Base-by-base conservation (phyloP, 2,797 vertebrate genomes). In the Molossus alvarezi region DNA sequence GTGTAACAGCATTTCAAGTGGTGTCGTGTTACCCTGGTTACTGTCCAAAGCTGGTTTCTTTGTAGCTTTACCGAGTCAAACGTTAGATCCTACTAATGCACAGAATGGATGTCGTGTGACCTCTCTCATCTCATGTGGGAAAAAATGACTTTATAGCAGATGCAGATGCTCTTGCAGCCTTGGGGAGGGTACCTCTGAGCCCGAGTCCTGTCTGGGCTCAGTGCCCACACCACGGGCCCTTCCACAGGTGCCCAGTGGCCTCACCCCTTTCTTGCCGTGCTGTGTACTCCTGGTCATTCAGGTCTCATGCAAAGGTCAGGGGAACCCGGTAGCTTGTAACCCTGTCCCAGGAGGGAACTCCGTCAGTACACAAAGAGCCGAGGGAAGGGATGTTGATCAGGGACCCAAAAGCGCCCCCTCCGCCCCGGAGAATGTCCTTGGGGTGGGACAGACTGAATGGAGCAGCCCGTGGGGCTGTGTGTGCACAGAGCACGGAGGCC, bases 11-110 rank as follows among this genome's bases (percentile, higher is more conserved):
- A 94, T 95, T 97, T 97, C 73, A 88, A 79, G 69, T 82, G 1
- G 60, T n/a, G 10, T 41, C 53, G 4, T 27, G 55, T 80, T 11
- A 76, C 80, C 65, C 65, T 85, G 41, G 8, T 2, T 97, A 77
- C 67, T 94, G 17, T 92, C 29, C 96, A 37, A 57, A 48, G 21
- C 3, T 64, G 2, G 9, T 80, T 96, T 97, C 92, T 23, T 41
- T 71, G 84, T 95, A 82, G 29, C 18, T 95, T 95, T 88, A 65
- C 7, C 79, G 72, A 95, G 73, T 55, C 64, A 60, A 69, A 81
- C n/a, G 79, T 7, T 73, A 41, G 76, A 57, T 48, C 60, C 23
- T 4, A 6, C 13, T 71, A 87, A 87, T 15, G 57, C 29, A 62
- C 73, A 72, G 14, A 58, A 48, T 4, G 55, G 13, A 15, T 15